Evolutionary conservation across 2,113 vertebrate genomes (phyloP).

Genomic region (Bujurquina vittata): DNA sequence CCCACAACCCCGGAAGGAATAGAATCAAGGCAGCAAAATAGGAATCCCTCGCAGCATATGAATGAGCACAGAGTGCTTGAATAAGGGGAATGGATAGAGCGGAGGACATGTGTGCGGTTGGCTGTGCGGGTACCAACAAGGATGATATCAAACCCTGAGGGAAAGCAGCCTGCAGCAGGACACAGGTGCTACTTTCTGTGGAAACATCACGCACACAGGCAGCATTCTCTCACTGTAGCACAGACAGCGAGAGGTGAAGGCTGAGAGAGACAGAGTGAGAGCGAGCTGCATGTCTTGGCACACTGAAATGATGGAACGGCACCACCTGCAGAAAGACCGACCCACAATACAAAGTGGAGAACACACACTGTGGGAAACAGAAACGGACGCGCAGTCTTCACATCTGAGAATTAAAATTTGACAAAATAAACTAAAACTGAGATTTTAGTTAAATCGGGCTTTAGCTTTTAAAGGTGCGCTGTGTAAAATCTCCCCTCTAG

Average conservation of each 20-base stretch:
- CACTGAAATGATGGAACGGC: conserved; percentile 20
- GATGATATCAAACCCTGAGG: conserved; percentile 34
- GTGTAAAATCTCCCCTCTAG: not conserved
- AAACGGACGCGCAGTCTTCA: not conserved
- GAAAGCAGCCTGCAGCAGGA: conserved; percentile 34
- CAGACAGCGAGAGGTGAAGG: conserved; percentile 9
- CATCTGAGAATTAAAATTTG: not conserved
- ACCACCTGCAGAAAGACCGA: conserved; percentile 33
- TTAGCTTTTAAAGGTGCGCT: rapidly evolving
- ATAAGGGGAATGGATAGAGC: conserved; percentile 22
- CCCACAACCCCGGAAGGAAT: conserved; percentile 54
- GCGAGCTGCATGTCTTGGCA: conserved; percentile 27
- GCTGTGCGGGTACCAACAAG: conserved; percentile 2
- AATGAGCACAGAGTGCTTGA: conserved; percentile 56
- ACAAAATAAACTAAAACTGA: not conserved
- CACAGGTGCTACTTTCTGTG: conserved; percentile 51
- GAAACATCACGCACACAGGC: conserved; percentile 22
- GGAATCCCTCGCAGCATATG: conserved; percentile 49
- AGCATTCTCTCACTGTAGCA: conserved; percentile 23
- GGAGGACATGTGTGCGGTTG: conserved; percentile 2
- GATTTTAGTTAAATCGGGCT: not conserved
- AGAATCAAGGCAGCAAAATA: conserved; percentile 58
- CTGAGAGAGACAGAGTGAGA: not conserved
- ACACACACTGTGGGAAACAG: not conserved
- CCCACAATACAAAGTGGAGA: not conserved